Conservation (phyloP, 2,888 invertebrate genomes). For the Hydraecia micacea region DNA sequence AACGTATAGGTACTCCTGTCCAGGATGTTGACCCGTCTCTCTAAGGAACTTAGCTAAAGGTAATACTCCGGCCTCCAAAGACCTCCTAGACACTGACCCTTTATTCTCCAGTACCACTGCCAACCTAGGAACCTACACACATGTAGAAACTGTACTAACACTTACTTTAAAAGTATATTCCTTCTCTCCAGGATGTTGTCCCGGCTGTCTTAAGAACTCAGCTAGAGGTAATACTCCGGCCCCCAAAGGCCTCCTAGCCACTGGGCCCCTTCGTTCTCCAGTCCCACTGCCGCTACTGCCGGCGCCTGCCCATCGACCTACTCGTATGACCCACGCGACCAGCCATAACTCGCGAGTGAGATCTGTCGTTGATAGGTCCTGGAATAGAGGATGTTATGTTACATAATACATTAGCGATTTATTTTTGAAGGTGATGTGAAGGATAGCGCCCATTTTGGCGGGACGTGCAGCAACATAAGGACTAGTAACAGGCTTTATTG, state of each 20-base stretch:
- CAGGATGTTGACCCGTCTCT: slow-evolving; percentile 89
- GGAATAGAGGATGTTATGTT: slow-evolving; percentile 60
- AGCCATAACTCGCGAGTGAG: slow-evolving; percentile 96
- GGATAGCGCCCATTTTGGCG: too few species aligned
- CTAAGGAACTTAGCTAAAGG: slow-evolving; percentile 92
- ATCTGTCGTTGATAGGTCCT: slow-evolving; percentile 96
- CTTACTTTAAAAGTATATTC: slow-evolving; percentile 94
- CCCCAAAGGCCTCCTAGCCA: slow-evolving; percentile 95
- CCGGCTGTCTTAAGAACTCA: slow-evolving; percentile 91
- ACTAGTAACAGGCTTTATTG: too few species aligned
- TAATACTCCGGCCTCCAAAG: slow-evolving; percentile 96
- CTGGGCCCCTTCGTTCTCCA: slow-evolving; percentile 86
- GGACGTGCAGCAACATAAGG: too few species aligned
- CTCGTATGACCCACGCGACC: slow-evolving; percentile 97
- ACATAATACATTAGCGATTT: neutral
- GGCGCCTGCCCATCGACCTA: slow-evolving; percentile 94
- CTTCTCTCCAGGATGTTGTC: slow-evolving; percentile 92
- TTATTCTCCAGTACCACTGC: slow-evolving; percentile 85
- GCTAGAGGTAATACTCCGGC: slow-evolving; percentile 95
- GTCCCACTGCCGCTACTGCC: slow-evolving; percentile 85
- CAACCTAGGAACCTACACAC: too few species aligned
- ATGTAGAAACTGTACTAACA: too few species aligned
- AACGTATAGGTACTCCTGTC: slow-evolving; percentile 95
- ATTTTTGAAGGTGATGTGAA: neutral
- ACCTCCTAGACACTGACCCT: slow-evolving; percentile 91